Conservation (phyloP, 2,888 invertebrate species). For the Tolmerus cingulatus region DNA sequence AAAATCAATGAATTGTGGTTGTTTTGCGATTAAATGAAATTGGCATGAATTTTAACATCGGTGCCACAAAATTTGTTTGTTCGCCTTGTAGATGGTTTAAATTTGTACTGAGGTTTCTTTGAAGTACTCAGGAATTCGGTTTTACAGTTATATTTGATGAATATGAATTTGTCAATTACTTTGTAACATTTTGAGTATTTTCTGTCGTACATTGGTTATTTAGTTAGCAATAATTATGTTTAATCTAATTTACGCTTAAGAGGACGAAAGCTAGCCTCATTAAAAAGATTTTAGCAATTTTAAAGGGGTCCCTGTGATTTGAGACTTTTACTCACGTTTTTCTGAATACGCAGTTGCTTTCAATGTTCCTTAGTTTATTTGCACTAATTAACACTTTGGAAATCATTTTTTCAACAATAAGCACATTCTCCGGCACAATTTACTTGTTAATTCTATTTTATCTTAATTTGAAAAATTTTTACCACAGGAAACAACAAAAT, state of each 20-base stretch:
- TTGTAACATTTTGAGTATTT: not conserved
- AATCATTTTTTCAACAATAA: not conserved
- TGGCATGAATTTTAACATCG: too few species aligned
- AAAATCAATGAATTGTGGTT: too few species aligned
- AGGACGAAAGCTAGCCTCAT: too few species aligned
- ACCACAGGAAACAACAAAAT: not conserved
- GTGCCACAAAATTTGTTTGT: too few species aligned
- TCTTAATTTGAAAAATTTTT: not conserved
- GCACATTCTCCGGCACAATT: not conserved
- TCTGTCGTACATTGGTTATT: not conserved
- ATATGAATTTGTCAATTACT: not conserved
- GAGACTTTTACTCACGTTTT: not conserved
- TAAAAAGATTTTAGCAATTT: not conserved
- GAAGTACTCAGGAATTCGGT: not conserved
- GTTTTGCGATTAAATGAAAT: too few species aligned
- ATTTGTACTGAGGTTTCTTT: not conserved
- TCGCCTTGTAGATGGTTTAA: too few species aligned
- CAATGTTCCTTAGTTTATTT: not conserved
- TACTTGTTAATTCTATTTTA: too few species aligned
- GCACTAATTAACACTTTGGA: not conserved
- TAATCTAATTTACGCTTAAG: not conserved
- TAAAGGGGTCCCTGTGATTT: not conserved
- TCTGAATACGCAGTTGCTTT: not conserved
- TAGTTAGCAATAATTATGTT: not conserved
- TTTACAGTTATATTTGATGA: not conserved